Base-by-base conservation (phyloP, 2,888 invertebrate species). In the Neoscelio sp. region DNA sequence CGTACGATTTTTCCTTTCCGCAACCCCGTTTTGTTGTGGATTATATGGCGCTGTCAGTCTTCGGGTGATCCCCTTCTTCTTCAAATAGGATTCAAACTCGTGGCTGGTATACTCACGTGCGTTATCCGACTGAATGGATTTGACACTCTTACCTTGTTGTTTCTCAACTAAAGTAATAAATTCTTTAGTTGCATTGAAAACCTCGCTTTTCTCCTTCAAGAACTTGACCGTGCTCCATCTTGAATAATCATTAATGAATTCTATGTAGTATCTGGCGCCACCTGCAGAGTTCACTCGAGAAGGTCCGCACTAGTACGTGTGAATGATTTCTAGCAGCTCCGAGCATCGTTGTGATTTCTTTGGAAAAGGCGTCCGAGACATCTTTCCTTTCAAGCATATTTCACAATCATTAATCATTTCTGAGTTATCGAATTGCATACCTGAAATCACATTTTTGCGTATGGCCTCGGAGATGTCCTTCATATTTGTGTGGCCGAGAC, bases 191-290 rank as follows among this genome's bases (percentile, higher is more conserved):
- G 68, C 73, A 0, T 68, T 23, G 2, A 81, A 68, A 0, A 46
- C 80, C 13, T 82, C 73, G 12, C 46, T 48, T 42, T 83, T 85
- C 5, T 12, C 8, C 38, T 78, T 82, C 4, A 82, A 7, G 8
- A 84, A 74, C 5, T 65, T 50, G 1, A 83, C 62, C n/a, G 78
- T 74, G 12, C 83, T 79, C 82, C 82, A 85, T 7, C 82, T 52
- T 1, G 81, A 79, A 26, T 65, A 23, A 54, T 86, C 84, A 15
- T 87, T 84, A 0, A 85, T 85, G 18, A 87, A 86, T 6, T 80
- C 81, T 0, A 82, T 33, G 5, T 83, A 78, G 64, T 84, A 86
- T 40, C 20, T 79, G 0, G 80, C 60, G 8, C 76, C 52, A 20
- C 81, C 82, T 6, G 73, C 50, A 0, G 84, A 85, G 30, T 44